A percentile compares a stretch with the other conserved stretches of the same genome.
These are phyloP conservation scores for Bettongia penicillata DNA, from an alignment of 2,113 vertebrate species.

Conservation along the genomic window DNA sequence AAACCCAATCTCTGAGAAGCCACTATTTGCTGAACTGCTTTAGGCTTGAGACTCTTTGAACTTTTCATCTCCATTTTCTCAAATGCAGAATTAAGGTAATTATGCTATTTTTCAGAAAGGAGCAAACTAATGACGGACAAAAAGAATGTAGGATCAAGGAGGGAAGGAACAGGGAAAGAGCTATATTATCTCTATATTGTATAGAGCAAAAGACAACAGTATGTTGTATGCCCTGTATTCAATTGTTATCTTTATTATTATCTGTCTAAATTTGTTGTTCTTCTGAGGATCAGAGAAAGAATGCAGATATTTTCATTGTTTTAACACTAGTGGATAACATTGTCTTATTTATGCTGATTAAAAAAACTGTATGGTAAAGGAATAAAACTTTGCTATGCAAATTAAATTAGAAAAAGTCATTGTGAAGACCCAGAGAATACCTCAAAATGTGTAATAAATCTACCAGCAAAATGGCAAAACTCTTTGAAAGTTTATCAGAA, in stretches of 20 bases:
- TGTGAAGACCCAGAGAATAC: background rate
- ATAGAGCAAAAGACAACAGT: background rate
- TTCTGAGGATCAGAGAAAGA: conserved; percentile 6
- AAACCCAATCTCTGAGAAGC: background rate
- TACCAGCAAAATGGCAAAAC: background rate
- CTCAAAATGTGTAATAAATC: background rate
- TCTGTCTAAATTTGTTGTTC: conserved; percentile 1
- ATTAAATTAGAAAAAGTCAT: conserved; percentile 36
- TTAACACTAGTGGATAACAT: background rate
- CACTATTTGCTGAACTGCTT: background rate
- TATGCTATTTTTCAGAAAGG: background rate
- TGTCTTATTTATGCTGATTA: background rate
- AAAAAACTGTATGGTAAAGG: background rate
- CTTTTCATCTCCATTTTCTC: background rate
- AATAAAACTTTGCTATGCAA: background rate
- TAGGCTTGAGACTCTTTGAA: background rate
- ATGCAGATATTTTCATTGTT: background rate
- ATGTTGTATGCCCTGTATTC: background rate
- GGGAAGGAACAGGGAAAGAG: background rate
- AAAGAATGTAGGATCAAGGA: background rate
- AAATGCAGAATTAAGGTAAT: background rate
- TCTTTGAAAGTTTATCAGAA: background rate
- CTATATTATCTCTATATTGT: background rate
- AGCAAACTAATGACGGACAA: conserved; percentile 9
- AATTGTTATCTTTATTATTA: background rate